Conservation (phyloP, 2,888 invertebrate species). For the Serrognathus titanus region DNA sequence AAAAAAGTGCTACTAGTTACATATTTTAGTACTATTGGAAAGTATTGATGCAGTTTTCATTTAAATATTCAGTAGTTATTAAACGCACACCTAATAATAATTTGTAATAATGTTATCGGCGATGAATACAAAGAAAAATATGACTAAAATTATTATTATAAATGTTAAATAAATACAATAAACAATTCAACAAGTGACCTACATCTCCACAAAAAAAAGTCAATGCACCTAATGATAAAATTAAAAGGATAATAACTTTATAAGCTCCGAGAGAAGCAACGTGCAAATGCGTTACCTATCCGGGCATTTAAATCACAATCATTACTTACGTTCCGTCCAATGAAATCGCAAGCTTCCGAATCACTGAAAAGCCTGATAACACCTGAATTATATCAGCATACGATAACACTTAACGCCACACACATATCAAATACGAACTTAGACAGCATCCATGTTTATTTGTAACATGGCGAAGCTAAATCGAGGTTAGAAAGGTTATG, state of each 20-base stretch:
- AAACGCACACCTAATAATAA: too few relatives aligned
- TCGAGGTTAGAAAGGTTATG: conserved; percentile 3
- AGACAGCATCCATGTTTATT: conserved; percentile 5
- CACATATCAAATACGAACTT: not conserved
- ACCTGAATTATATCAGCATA: not conserved
- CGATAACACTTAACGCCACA: not conserved
- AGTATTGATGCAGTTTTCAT: too few relatives aligned
- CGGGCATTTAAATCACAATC: not conserved
- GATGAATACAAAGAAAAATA: too few relatives aligned
- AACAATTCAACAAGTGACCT: not conserved
- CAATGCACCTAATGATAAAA: not conserved
- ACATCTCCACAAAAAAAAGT: not conserved
- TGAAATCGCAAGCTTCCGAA: not conserved
- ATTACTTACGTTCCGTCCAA: not conserved
- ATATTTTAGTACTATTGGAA: too few relatives aligned
- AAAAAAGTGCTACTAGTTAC: too few relatives aligned
- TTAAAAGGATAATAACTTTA: not conserved
- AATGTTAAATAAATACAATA: too few relatives aligned
- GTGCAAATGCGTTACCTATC: not conserved
- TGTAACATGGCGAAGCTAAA: conserved; percentile 4
- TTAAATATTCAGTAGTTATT: too few relatives aligned
- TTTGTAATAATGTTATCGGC: too few relatives aligned
- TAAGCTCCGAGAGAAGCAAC: not conserved
- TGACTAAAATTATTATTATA: too few relatives aligned
- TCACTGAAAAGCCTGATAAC: not conserved